Evolutionary conservation across 35 echinoderm and acorn worm species (phyloP).

Genomic region (Chiridota heheva): DNA sequence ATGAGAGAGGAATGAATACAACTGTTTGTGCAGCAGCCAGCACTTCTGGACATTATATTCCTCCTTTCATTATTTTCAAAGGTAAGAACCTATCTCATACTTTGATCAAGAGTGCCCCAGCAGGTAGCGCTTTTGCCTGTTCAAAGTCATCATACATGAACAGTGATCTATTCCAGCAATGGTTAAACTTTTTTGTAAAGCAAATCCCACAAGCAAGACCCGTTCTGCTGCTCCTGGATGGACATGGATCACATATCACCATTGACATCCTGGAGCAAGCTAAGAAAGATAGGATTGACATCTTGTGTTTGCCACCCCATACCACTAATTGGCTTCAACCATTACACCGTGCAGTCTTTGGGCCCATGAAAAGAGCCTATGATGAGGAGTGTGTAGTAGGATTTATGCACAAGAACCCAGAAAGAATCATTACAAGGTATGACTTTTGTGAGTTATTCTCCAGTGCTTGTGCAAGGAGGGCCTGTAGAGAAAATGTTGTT

Average conservation of each 20-base stretch:
- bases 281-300: not conserved
- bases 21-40: not conserved
- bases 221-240: not conserved
- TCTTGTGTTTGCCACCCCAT: not conserved
- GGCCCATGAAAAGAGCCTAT: not conserved
- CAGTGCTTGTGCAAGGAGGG: not conserved
- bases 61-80: not conserved
- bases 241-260: not conserved
- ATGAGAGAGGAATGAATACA: not conserved
- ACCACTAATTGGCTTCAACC: not conserved
- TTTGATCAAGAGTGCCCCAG: not conserved
- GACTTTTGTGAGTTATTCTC: not conserved
- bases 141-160: not conserved
- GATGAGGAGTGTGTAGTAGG: not conserved
- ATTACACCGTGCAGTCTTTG: not conserved
- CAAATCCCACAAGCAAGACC: not conserved
- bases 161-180: not conserved
- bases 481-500: slow-evolving; percentile 10
- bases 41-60: not conserved
- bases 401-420: not conserved
- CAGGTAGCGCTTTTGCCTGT: not conserved
- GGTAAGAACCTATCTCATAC: not conserved
- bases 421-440: not conserved
- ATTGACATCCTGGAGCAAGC: not conserved
- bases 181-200: not conserved